Evolutionary conservation across 2,113 vertebrate species (phyloP).

Genomic region (Scortum barcoo): DNA sequence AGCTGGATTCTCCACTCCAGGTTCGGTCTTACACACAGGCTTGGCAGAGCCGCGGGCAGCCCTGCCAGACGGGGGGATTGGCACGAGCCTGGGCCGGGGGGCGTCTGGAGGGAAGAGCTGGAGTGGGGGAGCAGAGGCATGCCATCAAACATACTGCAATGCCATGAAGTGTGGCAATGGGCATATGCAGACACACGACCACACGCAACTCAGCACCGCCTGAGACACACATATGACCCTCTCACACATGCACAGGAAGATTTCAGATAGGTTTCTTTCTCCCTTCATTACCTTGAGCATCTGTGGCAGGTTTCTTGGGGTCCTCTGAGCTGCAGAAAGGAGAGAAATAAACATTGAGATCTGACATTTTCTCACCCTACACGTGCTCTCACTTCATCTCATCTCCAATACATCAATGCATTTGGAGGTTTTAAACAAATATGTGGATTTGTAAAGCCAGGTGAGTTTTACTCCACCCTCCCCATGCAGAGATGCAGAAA

Average conservation of each 20-base stretch:
- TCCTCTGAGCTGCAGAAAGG: constrained; percentile 71
- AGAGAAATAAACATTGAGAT: background rate
- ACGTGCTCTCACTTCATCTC: background rate
- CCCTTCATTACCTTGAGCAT: constrained; percentile 71
- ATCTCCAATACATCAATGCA: background rate
- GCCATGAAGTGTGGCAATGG: background rate
- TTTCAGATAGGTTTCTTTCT: background rate
- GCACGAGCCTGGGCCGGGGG: constrained; percentile 81
- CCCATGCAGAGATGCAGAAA: constrained; percentile 49
- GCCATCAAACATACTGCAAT: constrained; percentile 26
- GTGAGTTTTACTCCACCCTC: constrained; percentile 71
- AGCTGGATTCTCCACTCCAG: constrained; percentile 85
- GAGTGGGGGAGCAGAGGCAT: constrained; percentile 2
- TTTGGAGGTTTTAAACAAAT: background rate
- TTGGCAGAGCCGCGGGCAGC: constrained; percentile 84
- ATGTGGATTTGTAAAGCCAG: constrained; percentile 35
- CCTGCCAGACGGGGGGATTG: constrained; percentile 82
- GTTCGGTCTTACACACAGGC: constrained; percentile 93
- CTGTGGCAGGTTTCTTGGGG: constrained; percentile 62
- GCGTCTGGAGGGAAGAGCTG: constrained; percentile 76
- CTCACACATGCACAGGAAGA: background rate
- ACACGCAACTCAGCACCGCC: background rate
- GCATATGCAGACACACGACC: background rate
- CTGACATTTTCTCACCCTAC: background rate
- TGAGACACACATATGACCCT: constrained; percentile 4